These are phyloP conservation scores for Zelostemma sp. DNA, from an alignment of 1,140 invertebrate genomes.

Conservation along the genomic window DNA sequence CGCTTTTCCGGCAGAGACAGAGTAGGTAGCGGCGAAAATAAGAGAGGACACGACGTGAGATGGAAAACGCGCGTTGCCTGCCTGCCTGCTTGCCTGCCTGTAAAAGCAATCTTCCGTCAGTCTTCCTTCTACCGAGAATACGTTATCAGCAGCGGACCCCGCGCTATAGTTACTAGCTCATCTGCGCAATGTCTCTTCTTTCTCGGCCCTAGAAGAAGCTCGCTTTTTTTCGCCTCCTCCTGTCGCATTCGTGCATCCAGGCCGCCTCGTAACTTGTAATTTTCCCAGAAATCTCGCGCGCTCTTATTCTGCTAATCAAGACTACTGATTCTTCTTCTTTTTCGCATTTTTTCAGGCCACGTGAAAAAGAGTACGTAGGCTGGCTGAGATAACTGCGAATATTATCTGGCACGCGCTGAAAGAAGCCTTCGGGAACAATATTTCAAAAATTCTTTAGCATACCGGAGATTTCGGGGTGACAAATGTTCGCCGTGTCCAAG, in stretches of 20 bases:
- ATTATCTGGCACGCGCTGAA: too few species aligned
- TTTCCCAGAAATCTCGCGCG: constrained; percentile 5
- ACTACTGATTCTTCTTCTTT: too few species aligned
- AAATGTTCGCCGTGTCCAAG: too few species aligned
- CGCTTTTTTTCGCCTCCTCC: constrained; percentile 15
- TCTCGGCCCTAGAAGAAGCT: not conserved
- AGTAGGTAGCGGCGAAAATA: constrained; percentile 21
- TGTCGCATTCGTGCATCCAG: constrained; percentile 19
- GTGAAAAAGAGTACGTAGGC: too few species aligned
- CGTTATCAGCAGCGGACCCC: constrained; percentile 60
- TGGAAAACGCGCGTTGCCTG: constrained; percentile 42
- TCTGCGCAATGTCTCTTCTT: constrained; percentile 26
- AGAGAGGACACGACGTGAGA: constrained; percentile 23
- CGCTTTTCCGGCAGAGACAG: constrained; percentile 37
- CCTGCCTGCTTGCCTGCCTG: constrained; percentile 51
- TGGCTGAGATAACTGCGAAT: too few species aligned
- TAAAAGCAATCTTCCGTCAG: constrained; percentile 65
- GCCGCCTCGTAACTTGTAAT: constrained; percentile 30
- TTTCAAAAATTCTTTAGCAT: too few species aligned
- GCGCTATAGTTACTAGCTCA: constrained; percentile 35
- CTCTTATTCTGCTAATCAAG: constrained; percentile 33
- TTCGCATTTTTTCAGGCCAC: too few species aligned
- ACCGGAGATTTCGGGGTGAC: too few species aligned
- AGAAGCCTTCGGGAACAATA: too few species aligned
- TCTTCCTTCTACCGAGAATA: constrained; percentile 62